These are phyloP conservation scores for Erpetoichthys calabaricus DNA, from an alignment of 2,797 vertebrate species.

Conservation along the genomic window DNA sequence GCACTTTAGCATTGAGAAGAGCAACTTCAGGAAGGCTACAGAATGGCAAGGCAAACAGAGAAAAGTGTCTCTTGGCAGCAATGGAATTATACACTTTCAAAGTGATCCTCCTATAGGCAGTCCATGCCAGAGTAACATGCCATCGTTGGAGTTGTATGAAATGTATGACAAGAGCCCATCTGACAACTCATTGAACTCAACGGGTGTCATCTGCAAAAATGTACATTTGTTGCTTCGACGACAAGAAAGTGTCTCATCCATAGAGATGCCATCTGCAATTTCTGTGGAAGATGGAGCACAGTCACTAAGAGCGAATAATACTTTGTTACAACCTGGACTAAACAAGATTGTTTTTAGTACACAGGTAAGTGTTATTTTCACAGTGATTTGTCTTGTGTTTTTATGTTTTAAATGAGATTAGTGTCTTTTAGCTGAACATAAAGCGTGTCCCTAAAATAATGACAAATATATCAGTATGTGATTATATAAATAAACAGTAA, in stretches of 20 bases:
- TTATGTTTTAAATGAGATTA: not conserved
- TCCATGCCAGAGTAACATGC: conserved; percentile 21
- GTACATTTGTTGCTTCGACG: conserved; percentile 73
- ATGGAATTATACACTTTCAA: conserved; percentile 60
- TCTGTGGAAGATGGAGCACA: conserved; percentile 64
- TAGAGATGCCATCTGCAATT: conserved; percentile 46
- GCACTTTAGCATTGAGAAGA: conserved; percentile 73
- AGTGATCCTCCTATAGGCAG: conserved; percentile 30
- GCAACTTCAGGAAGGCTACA: conserved; percentile 48
- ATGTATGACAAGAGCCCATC: conserved; percentile 79
- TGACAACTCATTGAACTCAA: conserved; percentile 64
- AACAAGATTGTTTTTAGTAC: conserved; percentile 72
- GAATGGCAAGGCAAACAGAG: conserved; percentile 55
- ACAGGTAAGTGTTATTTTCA: conserved; percentile 47
- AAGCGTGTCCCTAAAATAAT: no score
- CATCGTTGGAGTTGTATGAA: conserved; percentile 62
- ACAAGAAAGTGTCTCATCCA: conserved; percentile 56
- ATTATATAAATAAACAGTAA: no score
- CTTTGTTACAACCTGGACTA: conserved; percentile 67
- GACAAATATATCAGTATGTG: no score
- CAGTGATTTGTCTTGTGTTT: not conserved
- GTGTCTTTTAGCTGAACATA: not conserved
- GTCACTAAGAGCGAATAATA: conserved; percentile 51
- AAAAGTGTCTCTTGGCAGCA: conserved; percentile 21
- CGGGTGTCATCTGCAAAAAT: conserved; percentile 82